phyloP scores from a whole-genome alignment of 1,140 invertebrate genomes.

The Drosophila takahashii region DNA sequence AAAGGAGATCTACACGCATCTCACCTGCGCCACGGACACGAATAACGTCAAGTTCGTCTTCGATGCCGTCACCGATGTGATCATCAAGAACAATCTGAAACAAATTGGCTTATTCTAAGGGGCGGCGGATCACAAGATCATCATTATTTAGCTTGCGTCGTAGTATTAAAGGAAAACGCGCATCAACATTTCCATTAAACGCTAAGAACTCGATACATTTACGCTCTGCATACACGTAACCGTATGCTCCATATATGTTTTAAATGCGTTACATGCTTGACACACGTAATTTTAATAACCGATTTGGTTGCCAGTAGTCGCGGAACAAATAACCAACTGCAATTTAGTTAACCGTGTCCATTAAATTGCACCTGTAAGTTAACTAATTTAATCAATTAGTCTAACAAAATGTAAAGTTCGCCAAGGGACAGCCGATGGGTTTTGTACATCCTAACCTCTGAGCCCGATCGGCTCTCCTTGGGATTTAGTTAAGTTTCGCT shows the following conservation, averaged over 20 bases:
- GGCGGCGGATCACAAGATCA: constrained; percentile 20
- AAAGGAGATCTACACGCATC: constrained; percentile 96
- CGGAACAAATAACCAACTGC: constrained; percentile 65
- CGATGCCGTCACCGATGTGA: constrained; percentile 96
- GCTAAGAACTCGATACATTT: constrained; percentile 54
- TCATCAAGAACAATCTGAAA: constrained; percentile 97
- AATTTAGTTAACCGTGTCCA: constrained; percentile 60
- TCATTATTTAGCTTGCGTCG: constrained; percentile 54
- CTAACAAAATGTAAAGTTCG: constrained; percentile 68
- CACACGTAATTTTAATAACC: constrained; percentile 57
- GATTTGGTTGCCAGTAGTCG: constrained; percentile 80
- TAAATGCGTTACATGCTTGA: constrained; percentile 65
- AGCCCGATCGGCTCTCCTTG: constrained; percentile 34
- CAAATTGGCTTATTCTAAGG: constrained; percentile 91
- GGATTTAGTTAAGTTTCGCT: constrained; percentile 54
- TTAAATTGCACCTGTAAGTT: constrained; percentile 55
- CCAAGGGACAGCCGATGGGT: constrained; percentile 41
- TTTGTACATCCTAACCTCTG: constrained; percentile 31
- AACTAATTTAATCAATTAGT: constrained; percentile 67
- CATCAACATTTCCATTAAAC: constrained; percentile 72
- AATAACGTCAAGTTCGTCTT: constrained; percentile 97
- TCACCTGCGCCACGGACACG: constrained; percentile 96
- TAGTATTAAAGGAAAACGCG: constrained; percentile 75
- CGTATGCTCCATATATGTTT: constrained; percentile 48
- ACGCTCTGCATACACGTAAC: constrained; percentile 23